Evolutionary conservation across 2,113 vertebrate genomes (phyloP), one percentile per base, ranked within the genome.

Genomic region (Phrynocephalus versicolor): DNA sequence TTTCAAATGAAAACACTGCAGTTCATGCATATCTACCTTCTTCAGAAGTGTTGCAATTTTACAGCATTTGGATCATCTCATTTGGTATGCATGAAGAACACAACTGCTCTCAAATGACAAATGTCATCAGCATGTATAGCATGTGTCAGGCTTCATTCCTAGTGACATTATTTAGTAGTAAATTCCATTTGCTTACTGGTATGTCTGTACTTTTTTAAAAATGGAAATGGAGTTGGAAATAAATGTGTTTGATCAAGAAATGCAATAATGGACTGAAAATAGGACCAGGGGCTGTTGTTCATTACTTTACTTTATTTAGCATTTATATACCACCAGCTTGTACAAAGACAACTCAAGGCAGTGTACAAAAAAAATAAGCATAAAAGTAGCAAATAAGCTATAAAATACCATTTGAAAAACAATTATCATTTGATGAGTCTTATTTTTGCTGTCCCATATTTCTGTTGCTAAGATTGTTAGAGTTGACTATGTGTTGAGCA

Each of bases 191-290:
- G 39, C 25, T 82, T 73, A 35, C 15, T 39, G 8, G 57, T 16
- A 19, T 39, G 1, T 64, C 75, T 84, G 13, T 3, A n/a, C 13
- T 33, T 64, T 25, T 75, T 75, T 62, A 41, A 23, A 23, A 75
- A 75, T 12, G 21, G n/a, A 37, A n/a, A 10, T 41, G 27, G 79
- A 55, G 13, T 18, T 80, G 89, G 33, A 45, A 51, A 88, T 86
- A 15, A 85, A 80, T 33, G 41, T 1, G 0, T 70, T 88, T 15
- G 33, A 30, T 67, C 23, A 51, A 37, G 67, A 70, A n/a, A 82
- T 62, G 57, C 84, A 85, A 81, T 88, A 88, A 80, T 85, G 76
- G 71, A 41, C 57, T 85, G 83, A 88, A 51, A 89, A 88, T 85
- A 88, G 87, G 85, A 87, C 72, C 72, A 65, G 69, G 70, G 21